Evolutionary conservation across 2,797 vertebrate species (phyloP), one percentile per base, ranked within the genome.

Genomic region (Cetoscarus ocellatus): DNA sequence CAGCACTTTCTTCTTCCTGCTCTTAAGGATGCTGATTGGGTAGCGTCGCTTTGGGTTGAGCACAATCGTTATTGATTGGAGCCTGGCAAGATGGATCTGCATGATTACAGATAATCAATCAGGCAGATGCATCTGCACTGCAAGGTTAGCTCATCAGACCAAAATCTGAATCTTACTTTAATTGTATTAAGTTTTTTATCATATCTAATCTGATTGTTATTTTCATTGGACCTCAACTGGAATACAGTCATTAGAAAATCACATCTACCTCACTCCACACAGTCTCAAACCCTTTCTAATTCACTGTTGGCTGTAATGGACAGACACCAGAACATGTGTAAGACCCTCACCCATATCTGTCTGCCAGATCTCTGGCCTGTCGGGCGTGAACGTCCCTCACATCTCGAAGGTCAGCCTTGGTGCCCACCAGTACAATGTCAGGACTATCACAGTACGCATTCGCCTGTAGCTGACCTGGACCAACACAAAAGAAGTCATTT

Each of bases 381-480:
- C 91, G 92, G 69, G 92, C 88, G 1, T 96, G 95, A 54, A 99
- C 97, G 62, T 97, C 96, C 87, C 97, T 95, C 82, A 94, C 82
- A 75, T 96, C 95, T 7, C 79, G 68, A 42, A 97, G 91, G 85
- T 99, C 97, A 6, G 96, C 96, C 82, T 99, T 99, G 79, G 97
- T 99, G 43, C 97, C 97, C 70, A 98, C 96, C 86, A 99, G 83
- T 83, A 98, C 96, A 12, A 99, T 95, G 73, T 99, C 97, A 39
- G 97, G 97, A 74, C 93, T 98, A 82, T 99, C 97, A 77, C 97
- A 99, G 85, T 99, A 99, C 0, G 97, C 97, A 34, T 98, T 98
- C 70, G 97, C 96, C 93, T 99, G 97, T 34, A 99, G 95, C 86
- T 99, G 97, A 92, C 96, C 97, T 99, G 88, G 76, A 43, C 55